Evolutionary conservation across 2,888 invertebrate genomes (phyloP), one percentile per base, ranked within the genome.

Genomic region (Pyrgus malvae): DNA sequence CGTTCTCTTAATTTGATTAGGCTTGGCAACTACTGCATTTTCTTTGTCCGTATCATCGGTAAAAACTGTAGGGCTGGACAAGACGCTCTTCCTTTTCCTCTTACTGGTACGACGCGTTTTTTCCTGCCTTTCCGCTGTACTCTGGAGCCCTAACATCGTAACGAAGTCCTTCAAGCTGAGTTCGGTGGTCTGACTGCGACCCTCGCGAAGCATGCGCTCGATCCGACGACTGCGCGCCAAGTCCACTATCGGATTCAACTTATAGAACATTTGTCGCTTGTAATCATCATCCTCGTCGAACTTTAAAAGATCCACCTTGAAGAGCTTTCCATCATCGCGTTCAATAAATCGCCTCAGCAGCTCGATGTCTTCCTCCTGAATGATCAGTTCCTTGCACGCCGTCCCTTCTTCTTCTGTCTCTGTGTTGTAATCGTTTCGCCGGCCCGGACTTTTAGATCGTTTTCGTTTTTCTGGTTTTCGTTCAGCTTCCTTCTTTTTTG

Each of bases 211-310:
- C 48, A 64, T 54, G 1, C 33, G 46, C 7, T 46, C 49, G 8
- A 80, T 67, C 0, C 38, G 59, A 4, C 57, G 27, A 42, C 73
- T 74, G 0, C 70, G 67, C 55, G 62, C 62, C 0, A 82, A 25
- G 3, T 41, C 37, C 4, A 84, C 83, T 0, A 83, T 59, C 2
- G 84, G 84, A 55, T 83, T 79, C 25, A 84, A 67, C 3, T 64
- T 63, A 60, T 74, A 79, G 59, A 83, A 77, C 8, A 78, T 44
- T 1, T 21, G 12, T 12, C 59, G 58, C 45, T 68, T 73, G 64
- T 73, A 81, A 0, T 23, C 25, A 2, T 73, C 69, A 46, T 78
- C 74, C 0, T 55, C 46, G 56, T 81, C 78, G 51, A 73, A 81
- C 5, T 62, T 58, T 16, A 48, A 16, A 2, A 76, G 56, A 12